Evolutionary conservation across 92 coral and sea anemone genomes (phyloP), one percentile per base, ranked within the genome.

Genomic region (Parazoanthus atlanticus): DNA sequence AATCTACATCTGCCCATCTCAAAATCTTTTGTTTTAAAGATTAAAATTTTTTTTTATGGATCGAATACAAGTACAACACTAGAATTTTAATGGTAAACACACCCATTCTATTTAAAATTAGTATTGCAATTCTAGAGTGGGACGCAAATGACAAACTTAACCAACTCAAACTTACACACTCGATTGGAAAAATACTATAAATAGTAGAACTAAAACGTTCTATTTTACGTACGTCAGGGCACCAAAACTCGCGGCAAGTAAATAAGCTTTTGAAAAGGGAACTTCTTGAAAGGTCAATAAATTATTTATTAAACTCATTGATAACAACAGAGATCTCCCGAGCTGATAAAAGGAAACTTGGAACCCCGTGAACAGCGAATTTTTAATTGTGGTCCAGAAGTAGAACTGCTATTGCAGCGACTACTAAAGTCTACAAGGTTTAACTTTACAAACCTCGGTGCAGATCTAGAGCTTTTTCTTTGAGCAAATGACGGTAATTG

Each of bases 231-330:
- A 56, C 0, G 1, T 13, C 23, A 1, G 5, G 21, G 0, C 23
- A 56, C 2, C 65, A 56, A 61, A 61, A 61, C 69, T 19, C 26
- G 26, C 69, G 8, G 28, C 26, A 23, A 61, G 8, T 61, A 61
- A 61, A 19, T 19, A 75, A 33, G 30, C 9, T 5, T 29, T 29
- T 31, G 25, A 32, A 33, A 80, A 80, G 36, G 21, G 70, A 80
- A 26, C 64, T 47, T 54, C 47, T 31, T 80, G 69, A 80, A 80
- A 31, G 15, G 84, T 73, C 69, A 52, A 19, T 80, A 28, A 54
- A 80, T 80, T 29, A 80, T 80, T 80, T 13, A 80, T 56, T 7
- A 31, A 30, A 31, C 40, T 79, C 43, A 79, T 47, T 79, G 66
- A 74, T 31, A 74, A 36, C 40, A 75, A 12, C 79, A 32, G 38